These are phyloP conservation scores for Calyptommatus sinebrachiatus DNA, from an alignment of 2,113 vertebrate species.

Conservation along the genomic window DNA sequence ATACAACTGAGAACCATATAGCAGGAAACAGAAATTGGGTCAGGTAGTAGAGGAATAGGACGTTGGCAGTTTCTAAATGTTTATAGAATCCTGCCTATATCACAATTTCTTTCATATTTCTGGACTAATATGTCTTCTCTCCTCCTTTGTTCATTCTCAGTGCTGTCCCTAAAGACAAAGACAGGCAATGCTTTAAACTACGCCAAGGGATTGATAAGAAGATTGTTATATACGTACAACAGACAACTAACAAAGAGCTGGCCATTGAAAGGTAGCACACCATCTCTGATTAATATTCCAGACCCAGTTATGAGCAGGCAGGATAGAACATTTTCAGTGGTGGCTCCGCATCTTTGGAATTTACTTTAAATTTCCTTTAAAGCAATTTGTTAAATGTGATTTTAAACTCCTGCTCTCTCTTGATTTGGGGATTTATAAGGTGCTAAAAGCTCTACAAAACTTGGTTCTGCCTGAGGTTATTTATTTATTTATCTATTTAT, in stretches of 20 bases:
- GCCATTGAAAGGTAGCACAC: constrained; percentile 92
- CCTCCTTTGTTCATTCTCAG: constrained; percentile 65
- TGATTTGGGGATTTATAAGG: no score
- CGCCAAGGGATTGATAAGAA: constrained; percentile 97
- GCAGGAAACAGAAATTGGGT: no score
- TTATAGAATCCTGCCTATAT: background rate
- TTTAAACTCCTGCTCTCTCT: background rate
- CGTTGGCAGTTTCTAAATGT: background rate
- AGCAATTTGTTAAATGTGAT: background rate
- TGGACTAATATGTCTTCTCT: background rate
- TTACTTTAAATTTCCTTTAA: background rate
- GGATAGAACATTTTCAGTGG: background rate
- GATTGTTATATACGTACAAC: constrained; percentile 95
- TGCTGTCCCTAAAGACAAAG: constrained; percentile 96
- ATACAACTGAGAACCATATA: no score
- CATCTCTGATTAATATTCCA: background rate
- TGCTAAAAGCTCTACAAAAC: no score
- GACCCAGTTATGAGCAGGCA: background rate
- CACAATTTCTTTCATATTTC: background rate
- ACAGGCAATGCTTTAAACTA: constrained; percentile 96
- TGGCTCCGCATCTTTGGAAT: background rate
- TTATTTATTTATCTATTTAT: no score
- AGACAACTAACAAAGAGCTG: constrained; percentile 96
- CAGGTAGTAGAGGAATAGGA: background rate
- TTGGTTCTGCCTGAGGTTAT: no score